Conservation (phyloP, 2,888 invertebrate species). For the Branchellion lobata region DNA sequence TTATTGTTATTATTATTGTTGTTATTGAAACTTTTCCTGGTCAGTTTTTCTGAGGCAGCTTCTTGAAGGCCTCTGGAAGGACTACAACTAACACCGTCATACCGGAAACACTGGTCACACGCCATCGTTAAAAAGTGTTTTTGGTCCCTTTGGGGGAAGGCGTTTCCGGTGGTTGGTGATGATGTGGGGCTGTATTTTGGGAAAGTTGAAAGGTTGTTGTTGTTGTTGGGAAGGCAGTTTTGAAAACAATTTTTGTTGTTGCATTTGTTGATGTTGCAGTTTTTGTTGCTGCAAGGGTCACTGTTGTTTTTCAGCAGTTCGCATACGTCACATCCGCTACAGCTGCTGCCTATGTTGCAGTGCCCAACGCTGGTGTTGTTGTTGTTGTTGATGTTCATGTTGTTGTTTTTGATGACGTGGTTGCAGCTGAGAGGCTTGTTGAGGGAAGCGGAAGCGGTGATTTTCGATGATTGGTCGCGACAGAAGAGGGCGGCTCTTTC, state of each 20-base stretch:
- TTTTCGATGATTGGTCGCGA: constrained; percentile 3
- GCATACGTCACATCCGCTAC: too few relatives aligned
- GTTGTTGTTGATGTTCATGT: too few relatives aligned
- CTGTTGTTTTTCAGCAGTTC: too few relatives aligned
- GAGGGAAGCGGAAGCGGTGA: neutral
- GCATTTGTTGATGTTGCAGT: neutral
- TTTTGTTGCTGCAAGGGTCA: too few relatives aligned
- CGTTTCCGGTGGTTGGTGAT: neutral
- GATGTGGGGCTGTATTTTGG: constrained; percentile 3
- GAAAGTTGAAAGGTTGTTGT: neutral
- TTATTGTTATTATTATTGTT: neutral
- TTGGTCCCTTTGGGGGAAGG: neutral
- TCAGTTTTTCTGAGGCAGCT: neutral
- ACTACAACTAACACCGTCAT: neutral
- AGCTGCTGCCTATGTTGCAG: too few relatives aligned
- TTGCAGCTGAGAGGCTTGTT: neutral
- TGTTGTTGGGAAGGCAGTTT: neutral
- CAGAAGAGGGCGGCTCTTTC: neutral
- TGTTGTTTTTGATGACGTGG: neutral
- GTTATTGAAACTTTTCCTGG: neutral
- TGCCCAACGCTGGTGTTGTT: too few relatives aligned
- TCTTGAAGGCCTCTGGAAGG: neutral
- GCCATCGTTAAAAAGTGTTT: neutral
- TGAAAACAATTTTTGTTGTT: neutral
- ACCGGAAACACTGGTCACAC: neutral